Evolutionary conservation across 23 tunicate species (phyloP), one percentile per base, ranked within the genome.

Genomic region (Corella eumyota): DNA sequence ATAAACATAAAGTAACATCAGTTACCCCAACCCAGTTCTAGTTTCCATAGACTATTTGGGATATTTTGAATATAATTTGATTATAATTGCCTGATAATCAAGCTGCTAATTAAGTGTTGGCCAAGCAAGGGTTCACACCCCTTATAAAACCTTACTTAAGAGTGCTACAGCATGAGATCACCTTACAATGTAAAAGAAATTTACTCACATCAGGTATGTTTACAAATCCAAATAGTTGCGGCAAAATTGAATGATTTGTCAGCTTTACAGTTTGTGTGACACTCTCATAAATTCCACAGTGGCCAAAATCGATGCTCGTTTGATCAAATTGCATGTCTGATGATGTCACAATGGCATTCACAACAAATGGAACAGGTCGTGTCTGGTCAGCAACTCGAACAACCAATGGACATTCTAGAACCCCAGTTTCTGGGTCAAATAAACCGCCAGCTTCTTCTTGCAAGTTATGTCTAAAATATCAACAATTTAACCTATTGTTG

Each of bases 321-420:
- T 74, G 68, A 32, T 79, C 81, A 31, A 88, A 78, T 37, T 73
- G 77, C 0, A 88, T 50, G 36, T 88, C 96, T 3, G 96, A 88
- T 44, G 73, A 60, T 60, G 96, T 88, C 40, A 88, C 77, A 2
- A 88, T 68, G 3, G 87, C 96, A 30, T 65, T 88, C 34, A 88
- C 85, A 3, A 69, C 76, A 56, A 78, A 88, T 9, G 80, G 77
- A 23, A 88, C 96, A 0, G 96, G 87, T 1, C 87, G 62, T 36
- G 88, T 79, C 53, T 88, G 96, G 60, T 88, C 77, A 28, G 96
- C 87, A 27, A 88, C 96, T 21, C 76, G 60, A 4, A 88, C 69
- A 0, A 73, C 83, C 81, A 88, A 62, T 29, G 96, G 96, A 11
- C 77, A 72, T 64, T 88, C 88, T 46, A 88, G 31, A 7, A 88